Evolutionary conservation across 2,888 invertebrate species (phyloP).

Genomic region (Diachrysia chrysitis): DNA sequence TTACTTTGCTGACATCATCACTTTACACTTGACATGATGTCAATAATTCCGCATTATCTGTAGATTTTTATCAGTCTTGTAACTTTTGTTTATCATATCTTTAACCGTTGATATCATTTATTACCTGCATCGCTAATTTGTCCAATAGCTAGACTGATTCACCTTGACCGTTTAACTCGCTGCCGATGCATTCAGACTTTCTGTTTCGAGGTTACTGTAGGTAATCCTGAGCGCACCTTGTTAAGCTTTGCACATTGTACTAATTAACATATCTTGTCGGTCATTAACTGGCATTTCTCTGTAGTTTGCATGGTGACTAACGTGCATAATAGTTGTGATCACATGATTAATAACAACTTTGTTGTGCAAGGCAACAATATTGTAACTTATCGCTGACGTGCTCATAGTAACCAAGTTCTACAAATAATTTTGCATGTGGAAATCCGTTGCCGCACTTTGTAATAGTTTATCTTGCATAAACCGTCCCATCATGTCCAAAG

Average conservation of each 20-base stretch:
- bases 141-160: slow-evolving; percentile 67
- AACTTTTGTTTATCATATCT: slow-evolving; percentile 59
- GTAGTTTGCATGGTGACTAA: slow-evolving; percentile 60
- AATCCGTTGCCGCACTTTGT: slow-evolving; percentile 39
- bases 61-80: slow-evolving; percentile 54
- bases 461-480: slow-evolving; percentile 51
- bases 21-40: slow-evolving; percentile 41
- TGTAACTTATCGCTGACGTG: slow-evolving; percentile 34
- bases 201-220: slow-evolving; percentile 81
- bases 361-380: slow-evolving; percentile 7
- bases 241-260: slow-evolving; percentile 58
- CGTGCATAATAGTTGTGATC: slow-evolving; percentile 45
- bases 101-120: slow-evolving; percentile 46
- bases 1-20: slow-evolving; percentile 53
- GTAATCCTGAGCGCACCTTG: slow-evolving; percentile 70
- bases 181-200: slow-evolving; percentile 76
- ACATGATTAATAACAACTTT: slow-evolving; percentile 35
- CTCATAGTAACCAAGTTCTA: slow-evolving; percentile 13
- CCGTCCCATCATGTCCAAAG: slow-evolving; percentile 40
- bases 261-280: slow-evolving; percentile 69
- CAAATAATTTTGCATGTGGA: slow-evolving; percentile 33
- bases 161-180: slow-evolving; percentile 81
- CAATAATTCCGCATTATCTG: slow-evolving; percentile 48
- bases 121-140: slow-evolving; percentile 53
- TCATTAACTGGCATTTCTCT: slow-evolving; percentile 65